phyloP scores from a whole-genome alignment of 2,113 vertebrate species.

The Vulpes lagopus region DNA sequence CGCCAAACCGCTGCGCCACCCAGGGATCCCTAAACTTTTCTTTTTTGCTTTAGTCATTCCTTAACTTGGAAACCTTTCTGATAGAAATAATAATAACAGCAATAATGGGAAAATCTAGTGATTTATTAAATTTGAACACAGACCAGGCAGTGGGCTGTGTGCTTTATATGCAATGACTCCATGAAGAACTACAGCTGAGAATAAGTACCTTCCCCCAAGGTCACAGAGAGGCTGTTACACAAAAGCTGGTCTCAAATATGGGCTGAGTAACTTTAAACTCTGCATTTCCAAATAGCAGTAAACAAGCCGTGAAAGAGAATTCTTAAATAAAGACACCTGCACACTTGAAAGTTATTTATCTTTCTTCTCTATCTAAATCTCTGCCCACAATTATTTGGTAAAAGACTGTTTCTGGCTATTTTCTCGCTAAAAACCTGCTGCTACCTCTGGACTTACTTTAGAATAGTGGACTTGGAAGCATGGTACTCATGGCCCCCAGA shows the following conservation, averaged over 20 bases:
- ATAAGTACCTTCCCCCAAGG: not conserved
- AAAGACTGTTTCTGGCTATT: not conserved
- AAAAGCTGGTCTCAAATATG: not conserved
- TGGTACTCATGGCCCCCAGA: not conserved
- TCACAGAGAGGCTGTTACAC: not conserved
- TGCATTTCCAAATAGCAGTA: not conserved
- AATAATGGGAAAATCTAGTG: not conserved
- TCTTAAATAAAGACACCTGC: conserved; percentile 7
- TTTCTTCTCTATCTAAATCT: conserved; percentile 33
- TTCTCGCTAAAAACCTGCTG: conserved; percentile 1
- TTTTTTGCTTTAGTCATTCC: conserved; percentile 22
- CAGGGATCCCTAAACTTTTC: not conserved
- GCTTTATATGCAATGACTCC: not conserved
- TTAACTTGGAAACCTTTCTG: not conserved
- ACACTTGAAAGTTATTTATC: conserved; percentile 29
- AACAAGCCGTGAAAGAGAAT: not conserved
- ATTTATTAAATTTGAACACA: not conserved
- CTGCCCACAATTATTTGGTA: not conserved
- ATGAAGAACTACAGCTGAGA: not conserved
- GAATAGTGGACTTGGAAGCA: not conserved
- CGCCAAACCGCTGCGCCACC: too few species aligned
- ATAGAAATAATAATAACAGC: not conserved
- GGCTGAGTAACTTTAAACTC: not conserved
- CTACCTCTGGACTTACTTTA: not conserved
- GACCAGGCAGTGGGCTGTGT: not conserved